These are phyloP conservation scores for Galerucella pusilla DNA, from an alignment of 2,888 invertebrate species.

Conservation along the genomic window DNA sequence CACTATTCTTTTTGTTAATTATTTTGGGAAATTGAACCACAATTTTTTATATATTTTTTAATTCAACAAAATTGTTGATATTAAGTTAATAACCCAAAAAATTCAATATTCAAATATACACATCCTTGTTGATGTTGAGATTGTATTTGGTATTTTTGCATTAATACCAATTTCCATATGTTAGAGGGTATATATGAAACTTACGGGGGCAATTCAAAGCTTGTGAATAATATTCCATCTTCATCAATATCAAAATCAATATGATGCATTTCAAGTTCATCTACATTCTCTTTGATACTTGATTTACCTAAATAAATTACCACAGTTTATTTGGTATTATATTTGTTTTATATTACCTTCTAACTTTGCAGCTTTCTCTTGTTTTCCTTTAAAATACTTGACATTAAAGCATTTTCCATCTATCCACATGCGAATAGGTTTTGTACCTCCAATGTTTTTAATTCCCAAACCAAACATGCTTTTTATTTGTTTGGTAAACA, in stretches of 20 bases:
- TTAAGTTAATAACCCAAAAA: too few species aligned
- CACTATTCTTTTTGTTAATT: too few species aligned
- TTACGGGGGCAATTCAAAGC: slow-evolving; percentile 73
- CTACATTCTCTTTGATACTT: background rate
- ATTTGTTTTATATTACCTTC: background rate
- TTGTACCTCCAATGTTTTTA: slow-evolving; percentile 40
- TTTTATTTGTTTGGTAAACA: background rate
- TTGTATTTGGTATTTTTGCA: too few species aligned
- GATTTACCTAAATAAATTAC: slow-evolving; percentile 2
- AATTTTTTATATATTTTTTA: too few species aligned
- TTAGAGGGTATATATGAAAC: slow-evolving; percentile 1
- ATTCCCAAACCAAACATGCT: slow-evolving; percentile 18
- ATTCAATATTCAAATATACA: too few species aligned
- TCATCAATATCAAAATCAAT: slow-evolving; percentile 52
- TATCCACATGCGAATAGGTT: slow-evolving; percentile 61
- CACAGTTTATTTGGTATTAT: background rate
- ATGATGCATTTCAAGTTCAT: slow-evolving; percentile 18
- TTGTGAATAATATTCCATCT: slow-evolving; percentile 69
- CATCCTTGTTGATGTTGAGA: too few species aligned
- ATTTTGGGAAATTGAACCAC: too few species aligned
- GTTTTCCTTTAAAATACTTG: slow-evolving; percentile 41
- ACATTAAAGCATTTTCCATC: slow-evolving; percentile 59
- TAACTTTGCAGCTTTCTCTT: background rate
- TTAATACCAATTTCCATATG: too few species aligned
- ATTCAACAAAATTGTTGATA: too few species aligned